phyloP scores from a whole-genome alignment of 2,113 vertebrate species.

The Daphoenositta chrysoptera region DNA sequence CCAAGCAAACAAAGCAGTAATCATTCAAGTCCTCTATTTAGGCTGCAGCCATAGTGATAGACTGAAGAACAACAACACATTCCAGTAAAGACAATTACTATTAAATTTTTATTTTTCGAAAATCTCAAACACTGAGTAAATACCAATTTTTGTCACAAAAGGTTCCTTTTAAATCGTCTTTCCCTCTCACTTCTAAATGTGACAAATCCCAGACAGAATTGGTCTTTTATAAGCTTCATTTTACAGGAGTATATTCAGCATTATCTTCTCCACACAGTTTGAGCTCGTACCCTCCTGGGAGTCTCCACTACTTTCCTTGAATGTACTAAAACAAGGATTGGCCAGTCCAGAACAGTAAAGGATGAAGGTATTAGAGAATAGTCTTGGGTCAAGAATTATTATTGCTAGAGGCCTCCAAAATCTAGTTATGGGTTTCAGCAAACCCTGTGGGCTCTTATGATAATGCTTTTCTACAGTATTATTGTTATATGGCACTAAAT shows the following conservation, averaged over 20 bases:
- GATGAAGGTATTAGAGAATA: conserved; percentile 55
- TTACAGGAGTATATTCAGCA: conserved; percentile 5
- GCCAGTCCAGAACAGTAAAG: conserved; percentile 31
- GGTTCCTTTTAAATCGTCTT: not conserved
- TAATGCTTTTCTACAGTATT: conserved; percentile 78
- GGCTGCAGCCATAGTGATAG: conserved; percentile 54
- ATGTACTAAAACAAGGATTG: not conserved
- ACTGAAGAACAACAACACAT: conserved; percentile 40
- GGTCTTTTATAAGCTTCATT: not conserved
- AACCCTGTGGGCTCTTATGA: conserved; percentile 75
- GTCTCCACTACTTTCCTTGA: not conserved
- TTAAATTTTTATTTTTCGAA: conserved; percentile 42
- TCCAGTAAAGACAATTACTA: conserved; percentile 56
- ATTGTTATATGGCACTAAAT: conserved; percentile 82
- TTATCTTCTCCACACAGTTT: conserved; percentile 6
- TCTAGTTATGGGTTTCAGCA: conserved; percentile 74
- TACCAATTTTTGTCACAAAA: not conserved
- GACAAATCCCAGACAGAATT: conserved; percentile 36
- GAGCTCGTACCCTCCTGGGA: conserved; percentile 1
- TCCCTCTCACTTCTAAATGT: conserved; percentile 20
- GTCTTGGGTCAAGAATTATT: conserved; percentile 75
- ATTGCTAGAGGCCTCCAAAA: conserved; percentile 73
- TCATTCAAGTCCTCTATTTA: conserved; percentile 62
- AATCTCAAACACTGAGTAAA: conserved; percentile 17
- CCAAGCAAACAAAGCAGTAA: conserved; percentile 69